phyloP scores from a whole-genome alignment of 2,113 vertebrate genomes.

The Typhlomys cinereus region DNA sequence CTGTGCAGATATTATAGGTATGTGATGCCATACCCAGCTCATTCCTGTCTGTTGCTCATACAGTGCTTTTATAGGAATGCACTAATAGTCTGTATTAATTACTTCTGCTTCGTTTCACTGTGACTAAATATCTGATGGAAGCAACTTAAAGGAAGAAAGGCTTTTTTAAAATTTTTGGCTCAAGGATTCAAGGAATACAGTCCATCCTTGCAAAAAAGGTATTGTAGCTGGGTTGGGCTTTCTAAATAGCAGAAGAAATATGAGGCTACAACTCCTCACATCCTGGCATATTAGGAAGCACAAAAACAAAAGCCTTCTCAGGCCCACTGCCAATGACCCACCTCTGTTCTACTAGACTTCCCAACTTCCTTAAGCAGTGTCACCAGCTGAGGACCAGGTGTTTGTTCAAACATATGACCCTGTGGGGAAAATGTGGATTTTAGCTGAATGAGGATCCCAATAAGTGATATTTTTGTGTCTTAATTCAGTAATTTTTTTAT shows the following conservation, averaged over 20 bases:
- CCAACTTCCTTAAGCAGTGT: background rate
- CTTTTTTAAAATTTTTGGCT: background rate
- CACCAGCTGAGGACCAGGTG: too few species aligned
- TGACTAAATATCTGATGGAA: background rate
- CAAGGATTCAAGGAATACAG: background rate
- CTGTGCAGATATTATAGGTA: background rate
- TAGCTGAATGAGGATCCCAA: too few species aligned
- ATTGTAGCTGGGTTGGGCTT: background rate
- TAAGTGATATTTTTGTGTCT: background rate
- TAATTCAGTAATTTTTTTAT: constrained; percentile 7
- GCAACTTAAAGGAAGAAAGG: background rate
- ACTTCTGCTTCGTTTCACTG: background rate
- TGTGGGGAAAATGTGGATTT: too few species aligned
- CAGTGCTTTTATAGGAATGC: background rate
- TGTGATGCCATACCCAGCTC: background rate
- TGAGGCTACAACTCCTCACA: background rate
- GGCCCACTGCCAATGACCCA: background rate
- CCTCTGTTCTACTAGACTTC: background rate
- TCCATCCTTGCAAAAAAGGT: background rate
- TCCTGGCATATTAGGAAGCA: background rate
- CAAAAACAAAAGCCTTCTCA: background rate
- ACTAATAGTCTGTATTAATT: background rate
- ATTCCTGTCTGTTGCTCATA: background rate
- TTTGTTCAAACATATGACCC: background rate
- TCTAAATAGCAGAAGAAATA: background rate